Base-by-base conservation (phyloP, 2,888 invertebrate species). In the Habroteleia sp. region DNA sequence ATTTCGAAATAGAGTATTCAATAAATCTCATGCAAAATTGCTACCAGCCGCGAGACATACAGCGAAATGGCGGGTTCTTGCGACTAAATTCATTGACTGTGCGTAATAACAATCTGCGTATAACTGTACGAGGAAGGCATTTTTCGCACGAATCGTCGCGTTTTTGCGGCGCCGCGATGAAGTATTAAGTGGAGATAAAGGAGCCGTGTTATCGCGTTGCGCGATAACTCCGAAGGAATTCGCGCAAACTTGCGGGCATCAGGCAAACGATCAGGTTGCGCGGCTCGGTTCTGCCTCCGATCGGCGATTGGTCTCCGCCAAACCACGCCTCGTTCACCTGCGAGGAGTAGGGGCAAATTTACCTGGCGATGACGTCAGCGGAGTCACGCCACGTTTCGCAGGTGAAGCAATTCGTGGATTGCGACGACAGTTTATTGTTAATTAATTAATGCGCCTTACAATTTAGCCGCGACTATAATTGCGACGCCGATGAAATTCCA, bases 291-390 rank as follows among this genome's bases (percentile, higher is more conserved):
- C 85, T 83, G 85, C 88, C 85, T 84, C 81, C 80, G 16, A 76
- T 75, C 73, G 76, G 81, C 83, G 77, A 88, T 88, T 88, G 88
- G 88, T 79, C 80, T 83, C 78, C 66, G 56, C 69, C 39, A 78
- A 79, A 82, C 82, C 82, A 84, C 86, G 87, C 86, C 87, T 82
- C 81, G 77, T 82, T 87, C 85, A 87, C 87, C 84, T 85, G 83
- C 83, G 76, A 2, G 8, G 76, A 69, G 81, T 77, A 82, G 77
- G 79, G 79, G 79, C 69, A 71, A 69, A 73, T 71, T 71, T 68
- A 62, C 76, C 82, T 81, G 80, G 41, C 25, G 73, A 74, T 85
- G 85, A 86, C 85, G 84, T 85, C 84, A 85, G 0, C 65, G 42
- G 14, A 83, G 84, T 84, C 85, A 85, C 81, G 83, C 82, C 81